Base-by-base conservation (phyloP, 2,113 vertebrate genomes). In the Hassar affinis region DNA sequence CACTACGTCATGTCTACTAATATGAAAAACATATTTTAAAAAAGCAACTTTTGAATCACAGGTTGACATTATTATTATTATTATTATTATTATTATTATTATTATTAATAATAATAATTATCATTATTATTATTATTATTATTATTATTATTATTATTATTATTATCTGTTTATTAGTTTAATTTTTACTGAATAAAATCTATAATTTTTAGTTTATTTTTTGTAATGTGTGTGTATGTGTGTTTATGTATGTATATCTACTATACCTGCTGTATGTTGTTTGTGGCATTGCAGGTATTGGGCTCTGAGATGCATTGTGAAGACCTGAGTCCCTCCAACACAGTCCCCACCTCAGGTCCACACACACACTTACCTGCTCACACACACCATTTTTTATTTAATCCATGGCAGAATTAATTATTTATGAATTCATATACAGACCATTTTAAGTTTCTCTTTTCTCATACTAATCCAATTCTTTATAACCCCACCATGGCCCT, bases 281-380 rank as follows among this genome's bases (percentile, higher is more conserved):
- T 78, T 87, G 85, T 82, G 82, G 78, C 38, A 77, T 81, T 81
- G 78, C 90, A 98, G 96, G 76, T 74, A 68, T 87, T 92, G 4
- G 97, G 96, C 49, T 96, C 94, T 84, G 85, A 90, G 59, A 84
- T 97, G 87, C 68, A 42, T 0, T 98, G 97, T 0, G 47, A 87
- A 1, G 94, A 97, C 76, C 85, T 69, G 68, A 80, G 84, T 61
- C 94, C 96, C 59, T 0, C 84, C 77, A 30, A 59, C 54, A 57
- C 52, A 45, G 27, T 78, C 35, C 93, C 97, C 75, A 87, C 90
- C 80, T 96, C 96, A 91, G 97, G 97, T 98, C 92, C 7, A 88
- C 84, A 79, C 18, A 30, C 45, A 35, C 45, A 35, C 57, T 54
- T 5, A 51, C 20, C 35, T 33, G 35, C 30, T 35, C 62, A 35